These are phyloP conservation scores for Drosophila repletoides DNA, from an alignment of 1,140 invertebrate genomes.

Conservation along the genomic window DNA sequence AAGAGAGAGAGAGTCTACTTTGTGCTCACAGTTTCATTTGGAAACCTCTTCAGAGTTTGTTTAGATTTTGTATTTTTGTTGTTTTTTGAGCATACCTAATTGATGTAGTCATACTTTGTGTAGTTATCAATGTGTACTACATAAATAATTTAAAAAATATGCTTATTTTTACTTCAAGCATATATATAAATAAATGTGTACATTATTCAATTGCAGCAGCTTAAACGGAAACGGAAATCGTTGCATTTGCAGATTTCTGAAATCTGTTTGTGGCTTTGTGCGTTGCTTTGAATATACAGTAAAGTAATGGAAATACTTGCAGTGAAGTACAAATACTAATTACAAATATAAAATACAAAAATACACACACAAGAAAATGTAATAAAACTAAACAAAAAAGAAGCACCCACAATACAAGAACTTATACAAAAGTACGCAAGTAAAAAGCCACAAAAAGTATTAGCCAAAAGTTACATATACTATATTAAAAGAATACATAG, in stretches of 20 bases:
- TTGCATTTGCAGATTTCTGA: background rate
- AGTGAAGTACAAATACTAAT: slow-evolving; percentile 71
- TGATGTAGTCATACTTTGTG: slow-evolving; percentile 35
- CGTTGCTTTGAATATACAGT: slow-evolving; percentile 27
- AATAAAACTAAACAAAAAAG: slow-evolving; percentile 7
- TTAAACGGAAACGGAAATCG: slow-evolving; percentile 8
- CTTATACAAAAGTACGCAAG: slow-evolving; percentile 14
- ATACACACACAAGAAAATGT: slow-evolving; percentile 16
- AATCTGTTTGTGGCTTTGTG: slow-evolving; percentile 18
- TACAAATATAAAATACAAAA: slow-evolving; percentile 17
- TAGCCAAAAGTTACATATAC: slow-evolving; percentile 60
- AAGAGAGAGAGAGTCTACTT: too few species aligned
- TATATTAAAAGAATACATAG: slow-evolving; percentile 30
- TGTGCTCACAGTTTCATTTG: slow-evolving; percentile 18
- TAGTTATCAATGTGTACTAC: slow-evolving; percentile 32
- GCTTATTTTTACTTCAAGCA: slow-evolving; percentile 24
- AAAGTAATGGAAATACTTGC: slow-evolving; percentile 57
- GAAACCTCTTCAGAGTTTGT: slow-evolving; percentile 5
- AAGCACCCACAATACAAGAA: slow-evolving; percentile 39
- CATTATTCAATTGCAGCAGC: slow-evolving; percentile 17
- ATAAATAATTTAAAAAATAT: slow-evolving; percentile 18
- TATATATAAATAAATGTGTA: slow-evolving; percentile 16
- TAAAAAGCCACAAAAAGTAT: slow-evolving; percentile 50
- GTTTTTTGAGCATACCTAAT: slow-evolving; percentile 9
- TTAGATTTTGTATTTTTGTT: slow-evolving; percentile 5